Conservation (phyloP, 1,140 invertebrate genomes). For the Eulimnadia texana region DNA sequence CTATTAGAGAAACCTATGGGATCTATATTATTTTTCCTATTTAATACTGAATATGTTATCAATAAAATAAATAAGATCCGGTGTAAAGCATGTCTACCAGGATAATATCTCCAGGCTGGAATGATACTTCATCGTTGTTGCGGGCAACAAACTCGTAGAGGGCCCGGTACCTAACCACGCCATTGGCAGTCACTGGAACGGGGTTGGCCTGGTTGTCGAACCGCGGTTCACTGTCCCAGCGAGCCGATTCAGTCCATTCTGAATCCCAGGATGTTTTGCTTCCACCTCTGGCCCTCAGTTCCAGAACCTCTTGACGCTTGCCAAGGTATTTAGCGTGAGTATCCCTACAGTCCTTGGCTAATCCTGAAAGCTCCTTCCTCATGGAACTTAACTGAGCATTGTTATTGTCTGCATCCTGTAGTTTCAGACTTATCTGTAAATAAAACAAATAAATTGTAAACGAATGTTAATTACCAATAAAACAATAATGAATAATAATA, state of each 20-base stretch:
- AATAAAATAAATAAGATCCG: conserved; percentile 8
- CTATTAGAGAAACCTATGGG: background rate
- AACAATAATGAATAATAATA: too few species aligned
- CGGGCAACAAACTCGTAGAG: conserved; percentile 87
- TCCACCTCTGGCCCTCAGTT: conserved; percentile 2
- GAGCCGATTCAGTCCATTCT: conserved; percentile 11
- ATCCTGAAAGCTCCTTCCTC: conserved; percentile 40
- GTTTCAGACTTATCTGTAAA: conserved; percentile 20
- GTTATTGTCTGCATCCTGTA: conserved; percentile 45
- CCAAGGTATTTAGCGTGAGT: conserved; percentile 43
- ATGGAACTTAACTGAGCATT: conserved; percentile 57
- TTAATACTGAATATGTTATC: conserved; percentile 3
- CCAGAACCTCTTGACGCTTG: conserved; percentile 33
- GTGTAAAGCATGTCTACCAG: conserved; percentile 39
- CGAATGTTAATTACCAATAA: background rate
- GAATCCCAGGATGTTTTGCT: conserved; percentile 6
- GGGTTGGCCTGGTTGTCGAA: background rate
- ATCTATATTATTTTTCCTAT: background rate
- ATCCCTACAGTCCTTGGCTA: conserved; percentile 41
- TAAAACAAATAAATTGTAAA: background rate
- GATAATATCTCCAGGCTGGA: conserved; percentile 88
- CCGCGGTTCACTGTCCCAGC: conserved; percentile 9
- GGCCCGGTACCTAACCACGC: conserved; percentile 62
- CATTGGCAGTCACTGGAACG: conserved; percentile 18
- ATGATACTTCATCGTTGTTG: conserved; percentile 83